These are phyloP conservation scores for Megalonaias nervosa DNA, from an alignment of 1,140 invertebrate species.

Conservation along the genomic window DNA sequence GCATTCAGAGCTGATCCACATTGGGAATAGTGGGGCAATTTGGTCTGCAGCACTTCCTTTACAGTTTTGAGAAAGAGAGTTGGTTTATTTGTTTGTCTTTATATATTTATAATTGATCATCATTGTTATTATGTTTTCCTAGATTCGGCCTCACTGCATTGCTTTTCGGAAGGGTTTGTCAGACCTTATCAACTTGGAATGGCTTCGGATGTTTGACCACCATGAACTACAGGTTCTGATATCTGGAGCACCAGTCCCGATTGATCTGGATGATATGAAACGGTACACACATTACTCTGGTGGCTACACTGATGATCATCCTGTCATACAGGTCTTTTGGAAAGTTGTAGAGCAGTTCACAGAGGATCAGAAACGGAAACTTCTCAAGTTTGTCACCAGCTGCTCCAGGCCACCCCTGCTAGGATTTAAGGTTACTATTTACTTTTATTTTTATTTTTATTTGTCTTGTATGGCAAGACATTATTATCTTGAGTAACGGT, in stretches of 20 bases:
- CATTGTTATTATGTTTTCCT: constrained; percentile 6
- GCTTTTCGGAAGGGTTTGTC: constrained; percentile 83
- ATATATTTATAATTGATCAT: too few species aligned
- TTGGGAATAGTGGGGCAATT: too few species aligned
- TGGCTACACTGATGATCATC: constrained; percentile 84
- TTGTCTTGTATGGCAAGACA: not conserved
- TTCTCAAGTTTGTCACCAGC: constrained; percentile 97
- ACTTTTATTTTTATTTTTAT: constrained; percentile 1
- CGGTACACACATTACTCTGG: constrained; percentile 77
- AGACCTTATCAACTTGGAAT: constrained; percentile 90
- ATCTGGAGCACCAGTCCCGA: constrained; percentile 92
- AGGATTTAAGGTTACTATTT: constrained; percentile 87
- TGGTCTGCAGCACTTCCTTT: too few species aligned
- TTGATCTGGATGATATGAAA: constrained; percentile 92
- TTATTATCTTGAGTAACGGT: too few species aligned
- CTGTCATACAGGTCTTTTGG: constrained; percentile 87
- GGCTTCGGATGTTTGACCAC: constrained; percentile 95
- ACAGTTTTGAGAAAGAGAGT: too few species aligned
- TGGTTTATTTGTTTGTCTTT: too few species aligned
- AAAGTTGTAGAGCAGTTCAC: constrained; percentile 86
- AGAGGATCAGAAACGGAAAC: constrained; percentile 86
- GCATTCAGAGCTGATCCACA: too few species aligned
- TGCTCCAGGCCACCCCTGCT: constrained; percentile 97
- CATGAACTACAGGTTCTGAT: constrained; percentile 95
- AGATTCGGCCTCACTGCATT: constrained; percentile 86